These are phyloP conservation scores for Daboia siamensis DNA, from an alignment of 2,113 vertebrate genomes.

Conservation along the genomic window DNA sequence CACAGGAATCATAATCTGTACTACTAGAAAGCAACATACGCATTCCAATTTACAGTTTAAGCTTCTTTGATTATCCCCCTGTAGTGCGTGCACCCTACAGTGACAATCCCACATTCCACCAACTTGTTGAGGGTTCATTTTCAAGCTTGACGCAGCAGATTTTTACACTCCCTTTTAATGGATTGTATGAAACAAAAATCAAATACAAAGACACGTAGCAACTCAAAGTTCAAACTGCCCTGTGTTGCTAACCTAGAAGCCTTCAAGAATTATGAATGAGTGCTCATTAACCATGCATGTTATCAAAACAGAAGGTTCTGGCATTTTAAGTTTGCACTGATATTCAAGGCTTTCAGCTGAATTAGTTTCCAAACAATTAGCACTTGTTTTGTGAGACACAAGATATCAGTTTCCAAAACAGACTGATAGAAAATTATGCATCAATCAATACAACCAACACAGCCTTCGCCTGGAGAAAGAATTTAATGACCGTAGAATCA, in stretches of 20 bases:
- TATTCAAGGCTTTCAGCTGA: background rate
- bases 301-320: background rate
- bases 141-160: background rate
- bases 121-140: background rate
- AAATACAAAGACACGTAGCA: background rate
- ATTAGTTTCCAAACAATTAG: background rate
- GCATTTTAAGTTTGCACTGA: background rate
- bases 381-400: background rate
- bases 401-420: background rate
- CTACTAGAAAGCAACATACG: background rate
- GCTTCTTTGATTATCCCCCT: background rate
- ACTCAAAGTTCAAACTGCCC: background rate
- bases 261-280: background rate
- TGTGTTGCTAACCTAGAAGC: background rate
- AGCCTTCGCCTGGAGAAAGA: background rate
- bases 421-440: background rate
- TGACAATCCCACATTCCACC: background rate
- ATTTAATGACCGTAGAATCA: background rate
- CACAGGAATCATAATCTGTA: background rate
- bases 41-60: background rate
- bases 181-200: background rate
- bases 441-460: background rate
- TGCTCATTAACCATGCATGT: background rate
- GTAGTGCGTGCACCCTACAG: background rate
- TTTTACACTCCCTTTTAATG: background rate